Evolutionary conservation across 2,113 vertebrate genomes (phyloP).

Genomic region (Lycocorax pyrrhopterus): DNA sequence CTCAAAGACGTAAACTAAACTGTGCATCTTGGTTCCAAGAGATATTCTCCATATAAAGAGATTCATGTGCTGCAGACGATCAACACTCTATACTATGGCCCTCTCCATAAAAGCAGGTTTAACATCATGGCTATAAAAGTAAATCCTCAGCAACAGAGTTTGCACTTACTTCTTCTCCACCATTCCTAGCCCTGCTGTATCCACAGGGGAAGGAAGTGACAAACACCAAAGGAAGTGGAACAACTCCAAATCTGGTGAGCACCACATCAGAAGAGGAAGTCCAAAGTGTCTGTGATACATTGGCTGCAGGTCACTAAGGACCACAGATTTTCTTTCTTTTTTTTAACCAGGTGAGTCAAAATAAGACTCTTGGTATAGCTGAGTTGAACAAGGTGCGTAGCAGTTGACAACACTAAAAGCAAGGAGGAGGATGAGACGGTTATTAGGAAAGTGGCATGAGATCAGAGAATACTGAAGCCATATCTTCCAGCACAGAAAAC

Average conservation of each 20-base stretch:
- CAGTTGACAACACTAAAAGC: neutral
- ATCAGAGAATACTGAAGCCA: neutral
- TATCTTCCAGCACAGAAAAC: neutral
- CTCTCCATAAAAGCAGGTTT: neutral
- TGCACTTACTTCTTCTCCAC: neutral
- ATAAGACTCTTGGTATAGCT: accelerated
- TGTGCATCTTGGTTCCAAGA: neutral
- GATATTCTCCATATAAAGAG: neutral
- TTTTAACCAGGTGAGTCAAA: neutral
- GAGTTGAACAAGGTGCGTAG: neutral
- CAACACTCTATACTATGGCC: accelerated
- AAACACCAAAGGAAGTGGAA: neutral
- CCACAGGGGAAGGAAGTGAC: neutral
- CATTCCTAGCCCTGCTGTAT: neutral
- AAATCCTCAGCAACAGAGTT: neutral
- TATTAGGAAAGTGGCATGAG: neutral
- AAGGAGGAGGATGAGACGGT: neutral
- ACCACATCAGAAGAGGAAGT: neutral
- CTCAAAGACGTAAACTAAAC: neutral
- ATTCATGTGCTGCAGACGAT: neutral
- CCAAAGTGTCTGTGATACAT: neutral
- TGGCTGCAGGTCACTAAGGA: neutral
- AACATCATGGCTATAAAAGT: neutral
- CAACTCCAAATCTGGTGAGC: neutral
- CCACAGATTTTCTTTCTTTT: neutral